Evolutionary conservation across 2,888 invertebrate species (phyloP), one percentile per base, ranked within the genome.

Genomic region (Ophion costatus): DNA sequence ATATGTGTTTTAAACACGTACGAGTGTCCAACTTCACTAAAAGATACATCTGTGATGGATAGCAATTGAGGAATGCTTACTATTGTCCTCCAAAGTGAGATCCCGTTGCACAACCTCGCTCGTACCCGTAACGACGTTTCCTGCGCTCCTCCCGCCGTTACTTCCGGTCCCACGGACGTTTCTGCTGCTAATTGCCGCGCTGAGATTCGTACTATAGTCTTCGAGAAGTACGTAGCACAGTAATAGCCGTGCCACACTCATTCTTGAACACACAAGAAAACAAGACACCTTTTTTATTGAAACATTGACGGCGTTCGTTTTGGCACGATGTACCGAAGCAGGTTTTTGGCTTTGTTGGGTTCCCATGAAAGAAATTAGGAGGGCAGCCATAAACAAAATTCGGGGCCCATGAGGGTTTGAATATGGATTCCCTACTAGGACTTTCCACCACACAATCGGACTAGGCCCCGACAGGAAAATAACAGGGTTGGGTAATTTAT

Each of bases 161-260:
- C 84, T 86, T 86, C 86, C 86, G 82, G 76, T 80, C 73, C 73
- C 82, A 80, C 76, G 85, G 80, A 63, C 73, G 80, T 83, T 85
- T 73, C 84, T 85, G 90, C 91, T 92, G 87, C 89, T 90, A 89
- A 91, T 91, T 88, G 91, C 91, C 82, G 90, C 91, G 85, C 91
- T 90, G 86, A 91, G 89, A 89, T 91, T 91, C 90, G 89, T 90
- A 89, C 91, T 90, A 90, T 92, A 91, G 88, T 92, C 91, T 91
- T 91, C 91, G 90, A 92, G 91, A 90, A 92, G 91, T 91, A 92
- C 89, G 90, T 90, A 93, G 92, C 92, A 92, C 90, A 93, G 89
- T 91, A 93, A 92, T 91, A 92, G 90, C 91, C 92, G 91, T 92
- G 92, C 92, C 92, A 92, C 92, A 92, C 92, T 92, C 92, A 93